Evolutionary conservation across 2,888 invertebrate genomes (phyloP), one percentile per base, ranked within the genome.

Genomic region (Oxytorus armatus): DNA sequence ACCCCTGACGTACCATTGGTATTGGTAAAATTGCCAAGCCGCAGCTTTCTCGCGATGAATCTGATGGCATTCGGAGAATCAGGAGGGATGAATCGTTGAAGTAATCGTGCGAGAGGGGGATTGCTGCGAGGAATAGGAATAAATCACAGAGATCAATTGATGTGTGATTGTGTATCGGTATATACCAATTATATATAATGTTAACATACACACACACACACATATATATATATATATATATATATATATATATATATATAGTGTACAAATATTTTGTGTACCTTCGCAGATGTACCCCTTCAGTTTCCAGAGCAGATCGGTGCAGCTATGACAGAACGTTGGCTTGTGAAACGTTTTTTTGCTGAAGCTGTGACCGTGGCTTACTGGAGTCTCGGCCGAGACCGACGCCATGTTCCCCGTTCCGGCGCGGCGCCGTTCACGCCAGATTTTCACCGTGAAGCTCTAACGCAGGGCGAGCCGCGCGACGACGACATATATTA

Each of bases 341-440:
- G 99, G 99, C 95, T 99, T 99, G 95, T 99, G 99, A 95, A 99
- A 99, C 94, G 98, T 99, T 95, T 99, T 99, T 96, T 99, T 99
- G 94, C 96, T 96, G 96, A 99, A 99, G 95, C 97, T 98, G 95
- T 99, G 99, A 92, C 98, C 98, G 94, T 96, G 93, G 92, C 90
- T 91, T 88, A 90, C 88, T 92, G 94, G 93, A 93, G 93, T 93
- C 93, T 94, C 94, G 86, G 88, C 85, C 86, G 90, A 92, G 92
- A 92, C 93, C 92, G 93, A 93, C 93, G 93, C 93, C 93, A 93
- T 93, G 92, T 92, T 92, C 93, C 93, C 93, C 93, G 92, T 93
- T 93, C 93, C 93, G 92, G 93, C 93, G 92, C 92, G 92, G 92
- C 92, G 91, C 92, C 93, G 93, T 92, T 93, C 93, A 93, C 93